phyloP scores from a whole-genome alignment of 2,888 invertebrate species.

The Drosophila prostipennis region DNA sequence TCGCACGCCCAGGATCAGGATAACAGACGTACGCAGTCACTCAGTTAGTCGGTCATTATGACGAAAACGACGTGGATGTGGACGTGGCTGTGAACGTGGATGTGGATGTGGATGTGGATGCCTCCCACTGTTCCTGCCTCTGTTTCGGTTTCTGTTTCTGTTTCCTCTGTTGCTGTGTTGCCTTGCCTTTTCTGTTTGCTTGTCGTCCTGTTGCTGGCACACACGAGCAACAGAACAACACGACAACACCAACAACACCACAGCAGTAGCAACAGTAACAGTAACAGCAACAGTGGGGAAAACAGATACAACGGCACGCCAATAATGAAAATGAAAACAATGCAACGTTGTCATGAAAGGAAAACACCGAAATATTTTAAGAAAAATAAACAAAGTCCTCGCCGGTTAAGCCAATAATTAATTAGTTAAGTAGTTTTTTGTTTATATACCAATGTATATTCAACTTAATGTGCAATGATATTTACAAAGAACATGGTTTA shows the following conservation, averaged over 20 bases:
- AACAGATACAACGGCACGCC: conserved; percentile 26
- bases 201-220: conserved; percentile 67
- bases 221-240: conserved; percentile 35
- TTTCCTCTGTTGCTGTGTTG: conserved; percentile 7
- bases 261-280: conserved; percentile 7
- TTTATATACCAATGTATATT: background rate
- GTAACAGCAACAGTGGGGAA: conserved; percentile 34
- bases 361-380: conserved; percentile 32
- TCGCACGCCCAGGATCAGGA: conserved; percentile 32
- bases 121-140: conserved; percentile 10
- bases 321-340: conserved; percentile 39
- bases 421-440: background rate
- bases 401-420: background rate
- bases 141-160: conserved; percentile 14
- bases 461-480: background rate
- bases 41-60: conserved; percentile 74
- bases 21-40: conserved; percentile 47
- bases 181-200: conserved; percentile 36
- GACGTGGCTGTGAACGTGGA: conserved; percentile 9
- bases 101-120: background rate
- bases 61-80: conserved; percentile 36
- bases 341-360: conserved; percentile 18
- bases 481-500: too few species aligned
- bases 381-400: background rate
- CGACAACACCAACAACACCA: too few species aligned